Conservation (phyloP, 2,888 invertebrate genomes). For the Marasmarcha lunaedactyla region DNA sequence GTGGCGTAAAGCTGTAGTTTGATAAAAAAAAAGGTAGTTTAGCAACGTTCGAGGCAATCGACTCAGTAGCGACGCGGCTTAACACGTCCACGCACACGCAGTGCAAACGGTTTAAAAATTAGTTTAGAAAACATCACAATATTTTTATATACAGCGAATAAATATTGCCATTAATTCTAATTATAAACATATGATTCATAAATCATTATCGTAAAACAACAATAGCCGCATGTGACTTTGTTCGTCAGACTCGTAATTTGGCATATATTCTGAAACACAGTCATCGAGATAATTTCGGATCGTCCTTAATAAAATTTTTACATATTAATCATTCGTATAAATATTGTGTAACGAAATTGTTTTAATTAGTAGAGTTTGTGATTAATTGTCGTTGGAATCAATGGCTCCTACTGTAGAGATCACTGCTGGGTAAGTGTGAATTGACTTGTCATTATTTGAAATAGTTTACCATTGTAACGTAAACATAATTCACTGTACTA, state of each 20-base stretch:
- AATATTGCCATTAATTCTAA: background rate
- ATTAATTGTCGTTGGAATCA: background rate
- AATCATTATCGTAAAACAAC: background rate
- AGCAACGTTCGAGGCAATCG: conserved; percentile 8
- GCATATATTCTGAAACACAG: conserved; percentile 27
- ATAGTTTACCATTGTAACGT: no score
- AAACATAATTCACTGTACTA: no score
- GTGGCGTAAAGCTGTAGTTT: no score
- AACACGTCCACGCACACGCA: conserved; percentile 31
- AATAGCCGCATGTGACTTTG: background rate
- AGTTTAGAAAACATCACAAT: conserved; percentile 5
- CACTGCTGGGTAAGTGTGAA: background rate
- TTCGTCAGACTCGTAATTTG: conserved; percentile 25
- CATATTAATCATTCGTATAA: conserved; percentile 1
- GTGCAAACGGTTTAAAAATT: conserved; percentile 14
- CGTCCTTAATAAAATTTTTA: no score
- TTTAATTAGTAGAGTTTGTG: background rate
- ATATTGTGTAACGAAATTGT: background rate
- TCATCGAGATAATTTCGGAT: conserved; percentile 21
- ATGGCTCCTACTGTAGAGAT: background rate
- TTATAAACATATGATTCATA: background rate
- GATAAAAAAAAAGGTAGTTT: no score
- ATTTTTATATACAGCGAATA: conserved; percentile 15
- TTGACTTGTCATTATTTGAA: no score
- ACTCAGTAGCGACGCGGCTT: conserved; percentile 32